phyloP scores from a whole-genome alignment of 1,140 invertebrate species.

The Dreissena polymorpha region DNA sequence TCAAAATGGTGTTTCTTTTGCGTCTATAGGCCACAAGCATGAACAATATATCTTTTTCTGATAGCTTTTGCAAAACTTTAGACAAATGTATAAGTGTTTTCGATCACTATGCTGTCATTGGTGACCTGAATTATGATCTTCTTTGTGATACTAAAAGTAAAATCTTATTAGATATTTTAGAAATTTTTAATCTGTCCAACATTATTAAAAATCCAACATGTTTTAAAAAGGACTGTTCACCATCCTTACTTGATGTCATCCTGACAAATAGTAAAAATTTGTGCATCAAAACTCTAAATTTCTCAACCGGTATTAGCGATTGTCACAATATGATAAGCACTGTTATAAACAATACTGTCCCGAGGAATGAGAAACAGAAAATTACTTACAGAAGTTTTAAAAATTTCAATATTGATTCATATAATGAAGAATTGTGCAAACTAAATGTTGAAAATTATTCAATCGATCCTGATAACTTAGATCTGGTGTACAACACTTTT shows the following conservation, averaged over 20 bases:
- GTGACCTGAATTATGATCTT: conserved; percentile 23
- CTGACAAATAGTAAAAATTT: conserved; percentile 9
- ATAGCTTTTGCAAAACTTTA: background rate
- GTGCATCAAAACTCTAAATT: conserved; percentile 23
- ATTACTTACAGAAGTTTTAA: background rate
- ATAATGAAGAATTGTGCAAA: background rate
- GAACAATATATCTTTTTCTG: background rate
- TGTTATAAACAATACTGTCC: background rate
- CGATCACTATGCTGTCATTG: conserved; percentile 8
- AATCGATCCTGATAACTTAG: background rate
- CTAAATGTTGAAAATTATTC: background rate
- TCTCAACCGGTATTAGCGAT: conserved; percentile 35
- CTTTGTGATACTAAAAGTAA: conserved; percentile 7
- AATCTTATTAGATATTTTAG: background rate
- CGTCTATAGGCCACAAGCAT: conserved; percentile 13
- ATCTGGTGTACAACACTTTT: background rate
- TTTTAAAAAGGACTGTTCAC: conserved; percentile 39
- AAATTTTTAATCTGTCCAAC: conserved; percentile 1
- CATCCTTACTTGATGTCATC: conserved; percentile 45
- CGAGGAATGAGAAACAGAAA: background rate
- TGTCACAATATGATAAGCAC: conserved; percentile 38
- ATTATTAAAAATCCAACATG: conserved; percentile 11
- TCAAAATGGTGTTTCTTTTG: conserved; percentile 18
- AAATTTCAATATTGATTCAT: conserved; percentile 6
- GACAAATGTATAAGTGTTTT: conserved; percentile 7